phyloP scores from a whole-genome alignment of 2,113 vertebrate genomes.

The Myiopsitta monachus region DNA sequence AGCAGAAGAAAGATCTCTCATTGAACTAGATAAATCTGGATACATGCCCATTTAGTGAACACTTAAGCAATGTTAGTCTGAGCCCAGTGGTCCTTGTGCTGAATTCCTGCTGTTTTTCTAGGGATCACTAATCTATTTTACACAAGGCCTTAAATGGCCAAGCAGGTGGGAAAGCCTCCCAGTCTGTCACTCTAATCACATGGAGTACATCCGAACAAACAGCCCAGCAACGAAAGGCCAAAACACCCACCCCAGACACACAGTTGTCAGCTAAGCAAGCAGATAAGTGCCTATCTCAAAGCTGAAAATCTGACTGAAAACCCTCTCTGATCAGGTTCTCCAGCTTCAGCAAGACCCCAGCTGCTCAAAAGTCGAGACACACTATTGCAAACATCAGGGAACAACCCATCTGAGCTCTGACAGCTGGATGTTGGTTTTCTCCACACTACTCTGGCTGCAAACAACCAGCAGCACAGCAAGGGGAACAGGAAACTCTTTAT shows the following conservation, averaged over 20 bases:
- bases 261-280: fast-evolving
- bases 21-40: background rate
- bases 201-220: background rate
- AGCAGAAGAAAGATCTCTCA: background rate
- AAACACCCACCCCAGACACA: background rate
- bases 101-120: background rate
- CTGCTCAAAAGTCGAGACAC: background rate
- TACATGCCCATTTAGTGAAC: background rate
- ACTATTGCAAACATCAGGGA: background rate
- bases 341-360: background rate
- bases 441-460: background rate
- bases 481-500: background rate
- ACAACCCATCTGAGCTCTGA: background rate
- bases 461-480: background rate
- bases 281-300: background rate
- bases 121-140: background rate
- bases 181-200: background rate
- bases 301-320: slow-evolving; percentile 1
- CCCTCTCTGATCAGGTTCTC: background rate
- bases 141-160: background rate
- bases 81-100: background rate
- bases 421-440: slow-evolving; percentile 25
- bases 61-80: background rate
- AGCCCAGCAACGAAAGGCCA: background rate
- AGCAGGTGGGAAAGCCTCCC: background rate